Percentiles rank a stretch among this genome's conserved stretches.
Conservation (phyloP, 1,140 invertebrate species). For the Pseudomyrmex flavicornis region DNA sequence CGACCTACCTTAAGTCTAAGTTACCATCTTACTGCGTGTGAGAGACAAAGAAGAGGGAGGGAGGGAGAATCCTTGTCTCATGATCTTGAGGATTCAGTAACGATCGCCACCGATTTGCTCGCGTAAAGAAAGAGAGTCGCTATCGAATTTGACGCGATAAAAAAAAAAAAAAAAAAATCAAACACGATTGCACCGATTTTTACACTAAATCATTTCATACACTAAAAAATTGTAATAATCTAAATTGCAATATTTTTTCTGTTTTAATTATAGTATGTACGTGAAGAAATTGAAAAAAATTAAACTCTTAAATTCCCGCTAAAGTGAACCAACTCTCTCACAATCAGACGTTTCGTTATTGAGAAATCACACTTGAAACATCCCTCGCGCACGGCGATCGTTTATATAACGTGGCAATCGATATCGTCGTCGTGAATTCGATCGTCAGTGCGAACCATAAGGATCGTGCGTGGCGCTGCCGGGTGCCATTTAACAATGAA, state of each 20-base stretch:
- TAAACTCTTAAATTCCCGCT: not conserved
- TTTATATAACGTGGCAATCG: not conserved
- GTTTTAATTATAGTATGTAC: not conserved
- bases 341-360: not conserved
- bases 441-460: constrained; percentile 65
- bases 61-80: constrained; percentile 67
- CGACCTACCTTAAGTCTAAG: constrained; percentile 81
- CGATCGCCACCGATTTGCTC: constrained; percentile 40
- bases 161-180: not conserved
- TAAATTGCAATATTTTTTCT: not conserved
- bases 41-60: no score
- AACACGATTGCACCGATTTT: not conserved
- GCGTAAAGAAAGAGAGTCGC: not conserved
- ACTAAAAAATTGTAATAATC: not conserved
- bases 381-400: not conserved
- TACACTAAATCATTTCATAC: not conserved
- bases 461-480: constrained; percentile 64
- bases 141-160: not conserved
- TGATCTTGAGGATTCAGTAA: constrained; percentile 49
- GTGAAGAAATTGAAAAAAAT: not conserved
- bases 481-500: constrained; percentile 69
- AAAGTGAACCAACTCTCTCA: no score
- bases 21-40: constrained; percentile 77
- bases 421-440: constrained; percentile 21
- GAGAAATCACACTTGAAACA: not conserved